Evolutionary conservation across 2,113 vertebrate species (phyloP), one percentile per base, ranked within the genome.

Genomic region (Nannospalax galili): DNA sequence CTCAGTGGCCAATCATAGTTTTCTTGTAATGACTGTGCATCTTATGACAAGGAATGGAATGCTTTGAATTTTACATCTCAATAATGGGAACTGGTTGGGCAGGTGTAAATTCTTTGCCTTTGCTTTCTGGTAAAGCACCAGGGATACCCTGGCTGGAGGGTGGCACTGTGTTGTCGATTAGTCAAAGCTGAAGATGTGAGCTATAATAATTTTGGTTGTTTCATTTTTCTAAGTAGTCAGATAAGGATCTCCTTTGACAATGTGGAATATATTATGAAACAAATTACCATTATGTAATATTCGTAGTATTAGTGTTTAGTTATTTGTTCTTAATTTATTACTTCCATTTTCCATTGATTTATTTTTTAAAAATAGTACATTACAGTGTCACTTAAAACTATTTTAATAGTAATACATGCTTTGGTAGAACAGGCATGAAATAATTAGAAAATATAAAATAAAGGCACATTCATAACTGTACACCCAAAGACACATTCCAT

Each of bases 251-350:
- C 45, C 84, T 75, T 80, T 74, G 45, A 37, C 58, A 91, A 4
- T 93, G 48, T 52, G 6, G 22, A 48, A 9, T 92, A 45, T 79
- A 81, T 60, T 82, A 56, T 56, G 35, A 24, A 94, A 93, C 19
- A 69, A 77, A 48, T 81, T 62, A 56, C 45, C 35, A 35, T 84
- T 87, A 74, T 79, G 37, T 60, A 91, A 28, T 88, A 40, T 58
- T 75, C 86, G 28, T n/a, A 82, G 3, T 91, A n/a, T 86, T 95
- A 75, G 5, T 88, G 8, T 88, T 93, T 91, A 58, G 7, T 67
- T 92, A 56, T 92, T 92, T 73, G 40, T 74, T 88, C 19, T 78
- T 60, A 79, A 89, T 86, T 90, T 17, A 67, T 92, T 85, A 48
- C 28, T 95, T 84, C 8, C 8, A 74, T 62, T 92, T 77, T 89